Evolutionary conservation across 2,113 vertebrate species (phyloP).

Genomic region (Peromyscus leucopus): DNA sequence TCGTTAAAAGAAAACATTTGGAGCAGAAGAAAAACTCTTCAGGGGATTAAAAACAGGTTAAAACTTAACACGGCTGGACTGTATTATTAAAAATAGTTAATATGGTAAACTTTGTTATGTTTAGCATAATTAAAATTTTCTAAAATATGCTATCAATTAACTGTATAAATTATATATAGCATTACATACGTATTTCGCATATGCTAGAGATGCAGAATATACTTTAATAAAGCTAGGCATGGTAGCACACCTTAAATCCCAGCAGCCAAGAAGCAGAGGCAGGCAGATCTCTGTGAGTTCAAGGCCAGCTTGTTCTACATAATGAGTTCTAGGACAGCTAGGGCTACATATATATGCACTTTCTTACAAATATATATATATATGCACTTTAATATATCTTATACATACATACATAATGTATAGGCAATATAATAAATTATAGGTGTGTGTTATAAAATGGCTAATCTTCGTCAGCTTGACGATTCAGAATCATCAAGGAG

Average conservation of each 20-base stretch:
- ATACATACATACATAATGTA: neutral
- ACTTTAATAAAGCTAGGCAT: neutral
- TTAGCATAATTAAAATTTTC: neutral
- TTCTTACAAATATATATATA: neutral
- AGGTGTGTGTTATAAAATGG: neutral
- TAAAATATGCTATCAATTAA: neutral
- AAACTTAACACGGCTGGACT: neutral
- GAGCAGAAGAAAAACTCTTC: neutral
- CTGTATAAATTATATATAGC: neutral
- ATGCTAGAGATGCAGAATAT: neutral
- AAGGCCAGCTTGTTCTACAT: neutral
- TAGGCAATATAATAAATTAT: neutral
- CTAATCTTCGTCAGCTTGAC: neutral
- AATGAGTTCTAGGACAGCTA: neutral
- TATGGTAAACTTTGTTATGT: neutral
- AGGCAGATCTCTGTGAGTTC: neutral
- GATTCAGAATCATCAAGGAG: neutral
- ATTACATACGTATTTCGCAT: neutral
- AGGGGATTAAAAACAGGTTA: neutral
- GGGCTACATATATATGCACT: too few relatives aligned
- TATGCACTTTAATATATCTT: neutral
- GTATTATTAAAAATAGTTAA: neutral
- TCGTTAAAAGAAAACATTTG: neutral
- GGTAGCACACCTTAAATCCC: neutral
- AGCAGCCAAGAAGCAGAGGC: neutral